These are phyloP conservation scores for Anoplius nigerrimus DNA, from an alignment of 2,888 invertebrate genomes.

Conservation along the genomic window DNA sequence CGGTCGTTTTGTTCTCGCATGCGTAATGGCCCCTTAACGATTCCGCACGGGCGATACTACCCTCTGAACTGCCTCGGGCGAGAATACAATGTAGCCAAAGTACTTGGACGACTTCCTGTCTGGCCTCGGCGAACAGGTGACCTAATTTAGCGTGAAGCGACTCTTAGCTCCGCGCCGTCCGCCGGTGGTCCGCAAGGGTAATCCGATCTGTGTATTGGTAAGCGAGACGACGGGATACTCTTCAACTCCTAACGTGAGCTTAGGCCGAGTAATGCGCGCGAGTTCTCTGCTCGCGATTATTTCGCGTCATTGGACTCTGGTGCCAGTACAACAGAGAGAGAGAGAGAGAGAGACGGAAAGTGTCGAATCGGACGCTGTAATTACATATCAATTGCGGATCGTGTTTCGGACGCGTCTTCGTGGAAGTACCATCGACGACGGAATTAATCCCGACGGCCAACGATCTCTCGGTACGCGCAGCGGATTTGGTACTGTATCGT, in stretches of 20 bases:
- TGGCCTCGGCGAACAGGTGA: constrained; percentile 40
- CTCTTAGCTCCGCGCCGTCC: constrained; percentile 30
- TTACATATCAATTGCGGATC: too few species aligned
- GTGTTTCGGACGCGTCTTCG: too few species aligned
- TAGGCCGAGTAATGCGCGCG: constrained; percentile 9
- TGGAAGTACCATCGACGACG: too few species aligned
- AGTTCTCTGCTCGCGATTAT: constrained; percentile 16
- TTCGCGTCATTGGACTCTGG: neutral
- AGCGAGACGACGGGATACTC: constrained; percentile 32
- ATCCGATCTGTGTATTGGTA: constrained; percentile 41
- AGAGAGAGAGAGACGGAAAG: neutral
- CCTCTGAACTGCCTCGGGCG: neutral
- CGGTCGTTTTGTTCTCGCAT: neutral
- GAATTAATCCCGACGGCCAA: too few species aligned
- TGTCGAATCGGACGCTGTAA: neutral
- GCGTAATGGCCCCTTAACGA: neutral
- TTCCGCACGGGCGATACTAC: constrained; percentile 21
- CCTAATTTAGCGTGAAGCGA: constrained; percentile 41
- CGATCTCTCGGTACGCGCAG: too few species aligned
- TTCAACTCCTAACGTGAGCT: constrained; percentile 25
- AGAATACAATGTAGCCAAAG: too few species aligned
- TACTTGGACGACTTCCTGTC: constrained; percentile 48
- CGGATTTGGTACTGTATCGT: too few species aligned
- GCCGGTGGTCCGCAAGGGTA: constrained; percentile 41
- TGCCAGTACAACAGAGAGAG: neutral